Evolutionary conservation across 2,888 invertebrate species (phyloP).

Genomic region (Anticlea derivata): DNA sequence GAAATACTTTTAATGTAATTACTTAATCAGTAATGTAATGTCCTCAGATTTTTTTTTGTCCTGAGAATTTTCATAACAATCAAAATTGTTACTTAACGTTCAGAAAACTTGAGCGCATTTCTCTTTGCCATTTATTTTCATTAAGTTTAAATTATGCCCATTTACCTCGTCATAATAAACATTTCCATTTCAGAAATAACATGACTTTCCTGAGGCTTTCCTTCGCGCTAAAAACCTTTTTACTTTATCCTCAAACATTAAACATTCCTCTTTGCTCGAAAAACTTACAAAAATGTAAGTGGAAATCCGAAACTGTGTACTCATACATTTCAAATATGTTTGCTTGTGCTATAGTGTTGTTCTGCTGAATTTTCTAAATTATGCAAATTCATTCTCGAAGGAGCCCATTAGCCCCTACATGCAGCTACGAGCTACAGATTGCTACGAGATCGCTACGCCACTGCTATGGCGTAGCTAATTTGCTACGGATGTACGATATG

Average conservation of each 20-base stretch:
- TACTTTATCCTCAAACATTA: slow-evolving; percentile 9
- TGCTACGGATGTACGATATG: slow-evolving; percentile 28
- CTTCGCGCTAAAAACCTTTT: slow-evolving; percentile 1
- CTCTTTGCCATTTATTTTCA: slow-evolving; percentile 1
- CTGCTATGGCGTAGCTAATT: slow-evolving; percentile 28
- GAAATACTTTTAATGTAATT: too few relatives aligned
- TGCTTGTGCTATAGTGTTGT: not conserved
- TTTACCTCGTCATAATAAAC: not conserved
- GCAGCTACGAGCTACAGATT: slow-evolving; percentile 24
- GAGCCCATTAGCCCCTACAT: slow-evolving; percentile 2
- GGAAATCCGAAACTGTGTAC: slow-evolving; percentile 1
- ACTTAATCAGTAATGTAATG: too few relatives aligned
- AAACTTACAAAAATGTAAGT: not conserved
- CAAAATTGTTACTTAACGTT: not conserved
- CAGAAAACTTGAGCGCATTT: not conserved
- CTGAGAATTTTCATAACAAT: slow-evolving; percentile 2
- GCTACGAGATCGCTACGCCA: slow-evolving; percentile 28
- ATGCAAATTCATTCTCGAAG: slow-evolving; percentile 9
- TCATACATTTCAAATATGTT: not conserved
- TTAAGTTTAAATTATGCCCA: not conserved
- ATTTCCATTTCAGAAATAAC: not conserved
- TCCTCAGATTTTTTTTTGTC: too few relatives aligned
- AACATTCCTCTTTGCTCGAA: slow-evolving; percentile 1
- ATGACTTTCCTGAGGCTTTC: not conserved
- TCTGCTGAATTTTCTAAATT: not conserved